Percentiles rank a stretch among this genome's conserved stretches.
Evolutionary conservation across 2,797 vertebrate genomes (phyloP).

Genomic region (Cheirogaleus major): DNA sequence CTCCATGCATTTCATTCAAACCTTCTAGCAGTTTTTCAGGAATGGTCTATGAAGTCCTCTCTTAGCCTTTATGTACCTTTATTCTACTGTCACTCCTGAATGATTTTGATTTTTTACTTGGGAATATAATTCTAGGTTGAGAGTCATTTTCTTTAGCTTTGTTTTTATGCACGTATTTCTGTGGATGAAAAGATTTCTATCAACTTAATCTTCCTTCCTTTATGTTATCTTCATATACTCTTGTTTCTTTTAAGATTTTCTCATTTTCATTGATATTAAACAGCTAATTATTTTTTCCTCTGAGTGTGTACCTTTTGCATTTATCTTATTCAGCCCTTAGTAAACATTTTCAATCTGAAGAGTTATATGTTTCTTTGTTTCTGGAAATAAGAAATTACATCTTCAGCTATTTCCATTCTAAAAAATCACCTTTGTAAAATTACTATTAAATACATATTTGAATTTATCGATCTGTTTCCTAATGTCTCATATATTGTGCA

Average conservation of each 20-base stretch:
- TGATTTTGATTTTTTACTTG: neutral
- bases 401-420: neutral
- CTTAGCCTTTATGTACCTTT: neutral
- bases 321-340: neutral
- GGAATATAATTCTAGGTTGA: neutral
- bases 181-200: neutral
- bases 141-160: slow-evolving; percentile 29
- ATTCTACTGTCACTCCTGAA: neutral
- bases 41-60: neutral
- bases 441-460: neutral
- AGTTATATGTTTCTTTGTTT: neutral
- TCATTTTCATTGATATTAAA: neutral
- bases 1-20: neutral
- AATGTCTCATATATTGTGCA: neutral
- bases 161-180: neutral
- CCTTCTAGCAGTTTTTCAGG: neutral
- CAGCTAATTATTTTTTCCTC: neutral
- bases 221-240: neutral
- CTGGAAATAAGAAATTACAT: neutral
- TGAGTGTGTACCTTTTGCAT: neutral
- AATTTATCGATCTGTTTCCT: neutral
- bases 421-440: neutral
- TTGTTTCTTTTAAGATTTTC: slow-evolving; percentile 26
- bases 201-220: slow-evolving; percentile 24
- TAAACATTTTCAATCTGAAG: neutral